Evolutionary conservation across 2,797 vertebrate species (phyloP).

Genomic region (Phalloptychus januarius): DNA sequence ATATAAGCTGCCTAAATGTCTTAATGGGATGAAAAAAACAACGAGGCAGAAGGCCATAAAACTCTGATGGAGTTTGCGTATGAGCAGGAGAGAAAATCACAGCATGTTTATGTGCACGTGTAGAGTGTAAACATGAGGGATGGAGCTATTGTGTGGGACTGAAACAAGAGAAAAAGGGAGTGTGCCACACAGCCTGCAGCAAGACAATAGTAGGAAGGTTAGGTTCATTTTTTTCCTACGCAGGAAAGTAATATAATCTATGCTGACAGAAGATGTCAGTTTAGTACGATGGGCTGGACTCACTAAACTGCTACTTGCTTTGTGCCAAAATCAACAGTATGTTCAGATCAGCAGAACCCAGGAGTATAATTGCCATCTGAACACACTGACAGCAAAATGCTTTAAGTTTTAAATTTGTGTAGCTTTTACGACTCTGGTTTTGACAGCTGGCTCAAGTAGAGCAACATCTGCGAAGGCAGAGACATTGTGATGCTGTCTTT

Average conservation of each 20-base stretch:
- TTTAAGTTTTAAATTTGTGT: conserved; percentile 9
- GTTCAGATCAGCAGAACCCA: conserved; percentile 20
- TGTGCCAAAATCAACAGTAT: conserved; percentile 59
- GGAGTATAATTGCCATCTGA: conserved; percentile 7
- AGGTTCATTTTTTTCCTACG: conserved; percentile 50
- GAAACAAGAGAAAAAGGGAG: conserved; percentile 30
- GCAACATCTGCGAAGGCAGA: not conserved
- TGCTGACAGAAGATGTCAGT: conserved; percentile 51
- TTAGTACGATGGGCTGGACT: conserved; percentile 20
- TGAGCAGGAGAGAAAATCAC: not conserved
- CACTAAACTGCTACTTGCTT: conserved; percentile 25
- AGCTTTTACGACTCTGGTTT: conserved; percentile 1
- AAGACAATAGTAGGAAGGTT: conserved; percentile 67
- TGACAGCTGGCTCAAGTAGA: not conserved
- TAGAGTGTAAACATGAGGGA: conserved; percentile 5
- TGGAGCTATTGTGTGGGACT: conserved; percentile 13
- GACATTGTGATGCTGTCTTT: conserved; percentile 7
- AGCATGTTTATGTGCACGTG: not conserved
- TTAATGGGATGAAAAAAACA: not conserved
- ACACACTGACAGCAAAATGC: conserved; percentile 27
- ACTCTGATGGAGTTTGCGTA: not conserved
- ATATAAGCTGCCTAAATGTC: not conserved
- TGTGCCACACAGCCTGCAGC: conserved; percentile 33
- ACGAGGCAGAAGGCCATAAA: not conserved
- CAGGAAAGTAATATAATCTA: conserved; percentile 56